phyloP scores from a whole-genome alignment of 2,113 vertebrate species.

The Etheostoma cragini region DNA sequence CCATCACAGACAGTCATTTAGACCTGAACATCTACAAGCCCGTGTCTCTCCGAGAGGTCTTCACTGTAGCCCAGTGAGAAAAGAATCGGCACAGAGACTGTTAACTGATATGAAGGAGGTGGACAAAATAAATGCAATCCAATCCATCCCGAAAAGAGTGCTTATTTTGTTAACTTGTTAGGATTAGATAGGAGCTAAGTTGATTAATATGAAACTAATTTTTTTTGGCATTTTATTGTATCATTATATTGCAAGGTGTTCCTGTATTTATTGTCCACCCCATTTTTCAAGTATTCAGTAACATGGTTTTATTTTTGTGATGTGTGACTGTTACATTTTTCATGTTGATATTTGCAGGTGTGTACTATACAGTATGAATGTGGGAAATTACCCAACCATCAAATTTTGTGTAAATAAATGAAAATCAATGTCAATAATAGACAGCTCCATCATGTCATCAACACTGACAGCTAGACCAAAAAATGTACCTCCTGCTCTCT shows the following conservation, averaged over 20 bases:
- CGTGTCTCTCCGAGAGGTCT: conserved; percentile 8
- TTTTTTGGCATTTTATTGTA: conserved; percentile 13
- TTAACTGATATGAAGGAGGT: conserved; percentile 11
- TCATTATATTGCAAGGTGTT: background rate
- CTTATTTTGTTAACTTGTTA: conserved; percentile 21
- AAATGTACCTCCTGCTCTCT: conserved; percentile 56
- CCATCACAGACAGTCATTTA: conserved; percentile 37
- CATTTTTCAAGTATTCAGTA: conserved; percentile 7
- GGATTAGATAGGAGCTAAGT: background rate
- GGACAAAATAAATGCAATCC: conserved; percentile 17
- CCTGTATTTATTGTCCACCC: conserved; percentile 9
- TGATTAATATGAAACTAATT: background rate
- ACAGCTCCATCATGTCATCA: conserved; percentile 32
- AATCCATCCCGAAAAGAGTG: background rate
- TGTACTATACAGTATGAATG: conserved; percentile 16
- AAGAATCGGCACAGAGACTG: conserved; percentile 14
- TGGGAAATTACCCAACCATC: background rate
- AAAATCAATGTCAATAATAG: conserved; percentile 30
- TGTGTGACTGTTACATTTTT: conserved; percentile 39
- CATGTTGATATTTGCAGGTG: conserved; percentile 12
- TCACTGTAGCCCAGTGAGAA: background rate
- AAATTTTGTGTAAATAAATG: conserved; percentile 20
- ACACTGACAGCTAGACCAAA: conserved; percentile 6
- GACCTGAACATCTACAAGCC: conserved; percentile 28
- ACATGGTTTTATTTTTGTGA: conserved; percentile 26